Percentiles rank a stretch among this genome's conserved stretches.
These are phyloP conservation scores for Sprattus sprattus DNA, from an alignment of 2,113 vertebrate species.

Conservation along the genomic window DNA sequence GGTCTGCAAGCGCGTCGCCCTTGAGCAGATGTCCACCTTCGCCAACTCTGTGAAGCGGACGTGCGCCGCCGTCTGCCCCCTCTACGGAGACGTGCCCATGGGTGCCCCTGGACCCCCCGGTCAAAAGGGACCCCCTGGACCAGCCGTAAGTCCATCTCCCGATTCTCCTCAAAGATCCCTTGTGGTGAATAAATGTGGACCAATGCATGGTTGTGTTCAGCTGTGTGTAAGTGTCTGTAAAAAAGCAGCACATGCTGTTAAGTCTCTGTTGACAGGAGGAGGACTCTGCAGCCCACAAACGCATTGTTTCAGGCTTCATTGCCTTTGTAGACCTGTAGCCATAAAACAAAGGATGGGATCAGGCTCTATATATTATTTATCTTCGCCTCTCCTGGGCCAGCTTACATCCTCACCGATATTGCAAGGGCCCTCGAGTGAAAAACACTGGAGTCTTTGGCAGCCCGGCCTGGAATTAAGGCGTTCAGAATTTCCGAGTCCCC, in stretches of 20 bases:
- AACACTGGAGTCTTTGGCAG: conserved; percentile 65
- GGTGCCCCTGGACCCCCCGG: conserved; percentile 64
- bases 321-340: conserved; percentile 37
- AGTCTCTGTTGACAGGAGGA: background rate
- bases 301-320: conserved; percentile 31
- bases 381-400: conserved; percentile 43
- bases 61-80: conserved; percentile 68
- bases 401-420: conserved; percentile 60
- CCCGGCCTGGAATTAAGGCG: conserved; percentile 69
- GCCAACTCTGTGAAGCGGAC: conserved; percentile 74
- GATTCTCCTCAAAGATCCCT: background rate
- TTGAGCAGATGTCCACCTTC: conserved; percentile 76
- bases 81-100: conserved; percentile 72
- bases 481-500: conserved; percentile 73
- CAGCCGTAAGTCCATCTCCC: conserved; percentile 61
- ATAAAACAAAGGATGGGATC: conserved; percentile 28
- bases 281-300: conserved; percentile 20
- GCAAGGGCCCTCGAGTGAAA: conserved; percentile 48
- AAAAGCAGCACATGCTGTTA: background rate
- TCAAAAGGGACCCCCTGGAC: conserved; percentile 66
- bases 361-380: conserved; percentile 52
- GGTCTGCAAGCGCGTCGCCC: conserved; percentile 71
- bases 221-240: background rate
- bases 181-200: background rate
- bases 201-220: background rate